phyloP scores from a whole-genome alignment of 2,797 vertebrate species.

The Pyrocephalus nanus region DNA sequence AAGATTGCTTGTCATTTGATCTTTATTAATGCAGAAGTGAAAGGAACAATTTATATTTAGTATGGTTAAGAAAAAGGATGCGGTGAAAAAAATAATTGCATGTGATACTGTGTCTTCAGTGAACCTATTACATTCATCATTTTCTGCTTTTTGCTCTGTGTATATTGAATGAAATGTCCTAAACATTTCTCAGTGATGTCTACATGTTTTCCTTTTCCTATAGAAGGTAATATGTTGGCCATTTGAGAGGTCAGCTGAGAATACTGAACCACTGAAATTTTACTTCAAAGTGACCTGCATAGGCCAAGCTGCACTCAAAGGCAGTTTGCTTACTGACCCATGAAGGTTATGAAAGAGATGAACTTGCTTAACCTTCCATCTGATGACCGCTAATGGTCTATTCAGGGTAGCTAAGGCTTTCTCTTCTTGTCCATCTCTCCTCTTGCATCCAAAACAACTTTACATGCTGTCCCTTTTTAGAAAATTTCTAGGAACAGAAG shows the following conservation, averaged over 20 bases:
- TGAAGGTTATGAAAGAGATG: neutral
- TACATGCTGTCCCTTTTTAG: neutral
- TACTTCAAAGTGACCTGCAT: neutral
- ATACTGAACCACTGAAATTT: neutral
- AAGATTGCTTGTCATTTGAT: constrained; percentile 31
- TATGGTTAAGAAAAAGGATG: neutral
- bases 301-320: neutral
- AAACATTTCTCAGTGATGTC: neutral
- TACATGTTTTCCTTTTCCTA: neutral
- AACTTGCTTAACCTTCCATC: neutral
- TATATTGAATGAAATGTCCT: neutral
- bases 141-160: neutral
- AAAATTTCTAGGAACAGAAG: neutral
- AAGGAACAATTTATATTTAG: constrained; percentile 35
- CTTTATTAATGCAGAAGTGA: constrained; percentile 50
- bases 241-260: neutral
- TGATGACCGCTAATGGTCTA: neutral
- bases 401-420: neutral
- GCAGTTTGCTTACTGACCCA: neutral
- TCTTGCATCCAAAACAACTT: neutral
- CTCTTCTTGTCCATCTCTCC: neutral
- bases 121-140: neutral
- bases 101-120: neutral
- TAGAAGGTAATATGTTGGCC: neutral
- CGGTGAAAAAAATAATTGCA: neutral